Conservation (phyloP, 2,888 invertebrate species). For the Sipha maydis region DNA sequence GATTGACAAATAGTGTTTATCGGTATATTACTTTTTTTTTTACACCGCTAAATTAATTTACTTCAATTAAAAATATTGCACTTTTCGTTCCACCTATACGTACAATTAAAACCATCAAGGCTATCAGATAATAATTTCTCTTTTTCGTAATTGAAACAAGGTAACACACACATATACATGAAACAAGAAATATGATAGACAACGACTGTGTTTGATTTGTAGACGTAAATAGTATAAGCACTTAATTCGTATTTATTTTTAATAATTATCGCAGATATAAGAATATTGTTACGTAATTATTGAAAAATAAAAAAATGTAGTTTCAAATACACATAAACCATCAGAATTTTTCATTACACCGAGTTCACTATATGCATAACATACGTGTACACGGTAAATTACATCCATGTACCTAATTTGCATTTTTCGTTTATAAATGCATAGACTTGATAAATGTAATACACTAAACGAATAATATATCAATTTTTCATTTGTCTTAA, state of each 20-base stretch:
- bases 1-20: constrained; percentile 6
- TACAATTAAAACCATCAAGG: constrained; percentile 9
- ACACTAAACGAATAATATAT: not conserved
- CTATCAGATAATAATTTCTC: constrained; percentile 34
- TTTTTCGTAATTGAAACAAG: constrained; percentile 13
- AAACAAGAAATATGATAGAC: not conserved
- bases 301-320: not conserved
- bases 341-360: not conserved
- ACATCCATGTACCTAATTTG: not conserved
- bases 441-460: not conserved
- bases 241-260: not conserved
- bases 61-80: constrained; percentile 22
- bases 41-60: constrained; percentile 9
- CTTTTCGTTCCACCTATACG: constrained; percentile 35
- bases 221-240: not conserved
- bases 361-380: too few species aligned
- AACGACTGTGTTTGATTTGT: not conserved
- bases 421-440: not conserved
- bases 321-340: not conserved
- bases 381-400: not conserved
- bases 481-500: constrained; percentile 1
- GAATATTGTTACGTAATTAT: too few species aligned
- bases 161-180: not conserved
- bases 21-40: not conserved
- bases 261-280: too few species aligned